Conservation (phyloP, 2,888 invertebrate species). For the Heliconius erato region DNA sequence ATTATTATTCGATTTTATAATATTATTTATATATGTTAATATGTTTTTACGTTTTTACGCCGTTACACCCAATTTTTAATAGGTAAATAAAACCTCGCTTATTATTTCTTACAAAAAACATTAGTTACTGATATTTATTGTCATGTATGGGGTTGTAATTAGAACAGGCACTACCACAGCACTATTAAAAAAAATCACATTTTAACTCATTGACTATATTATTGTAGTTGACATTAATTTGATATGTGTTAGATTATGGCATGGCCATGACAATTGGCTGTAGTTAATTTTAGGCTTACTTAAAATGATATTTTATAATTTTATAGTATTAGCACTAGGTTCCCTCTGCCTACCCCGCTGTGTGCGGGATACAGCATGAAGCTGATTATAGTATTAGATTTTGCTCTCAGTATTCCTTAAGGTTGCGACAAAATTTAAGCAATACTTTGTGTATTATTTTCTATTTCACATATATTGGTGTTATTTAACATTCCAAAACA, state of each 20-base stretch:
- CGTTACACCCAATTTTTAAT: background rate
- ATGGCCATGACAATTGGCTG: constrained; percentile 63
- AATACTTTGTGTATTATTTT: constrained; percentile 45
- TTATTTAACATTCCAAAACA: constrained; percentile 54
- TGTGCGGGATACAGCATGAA: too few relatives aligned
- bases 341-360: too few relatives aligned
- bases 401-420: constrained; percentile 26
- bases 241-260: constrained; percentile 50
- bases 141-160: constrained; percentile 2
- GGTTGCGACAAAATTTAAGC: constrained; percentile 15
- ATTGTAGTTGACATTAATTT: constrained; percentile 3
- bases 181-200: constrained; percentile 26
- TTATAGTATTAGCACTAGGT: constrained; percentile 8
- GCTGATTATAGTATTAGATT: constrained; percentile 10
- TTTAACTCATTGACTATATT: constrained; percentile 9
- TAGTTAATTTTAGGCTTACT: constrained; percentile 45
- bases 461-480: constrained; percentile 16
- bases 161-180: background rate
- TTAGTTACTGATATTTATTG: background rate
- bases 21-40: background rate
- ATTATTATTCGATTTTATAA: background rate
- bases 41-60: too few relatives aligned
- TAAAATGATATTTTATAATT: constrained; percentile 25
- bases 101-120: background rate
- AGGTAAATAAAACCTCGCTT: background rate